These are phyloP conservation scores for Bombus consobrinus DNA, from an alignment of 1,140 invertebrate species.

Conservation along the genomic window DNA sequence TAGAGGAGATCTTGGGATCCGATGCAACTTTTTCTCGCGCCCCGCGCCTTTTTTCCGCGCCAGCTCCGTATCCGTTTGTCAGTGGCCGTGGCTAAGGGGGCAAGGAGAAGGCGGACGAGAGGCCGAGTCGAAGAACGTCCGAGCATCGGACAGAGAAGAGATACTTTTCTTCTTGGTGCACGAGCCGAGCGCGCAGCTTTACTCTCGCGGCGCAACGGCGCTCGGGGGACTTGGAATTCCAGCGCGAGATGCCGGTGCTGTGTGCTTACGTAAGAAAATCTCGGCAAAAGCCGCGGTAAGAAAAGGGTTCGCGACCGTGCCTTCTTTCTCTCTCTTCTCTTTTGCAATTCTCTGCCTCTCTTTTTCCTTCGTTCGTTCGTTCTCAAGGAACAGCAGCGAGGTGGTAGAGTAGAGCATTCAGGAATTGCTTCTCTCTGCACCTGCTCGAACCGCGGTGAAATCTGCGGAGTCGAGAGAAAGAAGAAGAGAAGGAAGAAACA, in stretches of 20 bases:
- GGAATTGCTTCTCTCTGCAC: slow-evolving; percentile 39
- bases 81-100: not conserved
- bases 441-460: slow-evolving; percentile 51
- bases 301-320: slow-evolving; percentile 55
- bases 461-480: not conserved
- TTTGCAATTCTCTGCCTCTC: not conserved
- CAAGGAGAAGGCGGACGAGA: not conserved
- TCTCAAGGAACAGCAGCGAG: not conserved
- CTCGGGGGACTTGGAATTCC: slow-evolving; percentile 67
- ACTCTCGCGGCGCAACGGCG: slow-evolving; percentile 60
- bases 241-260: slow-evolving; percentile 53
- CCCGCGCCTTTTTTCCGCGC: slow-evolving; percentile 50
- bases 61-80: slow-evolving; percentile 13
- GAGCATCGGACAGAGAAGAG: slow-evolving; percentile 11
- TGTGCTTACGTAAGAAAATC: slow-evolving; percentile 69
- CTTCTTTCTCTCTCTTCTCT: not conserved
- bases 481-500: not conserved
- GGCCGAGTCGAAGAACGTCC: not conserved
- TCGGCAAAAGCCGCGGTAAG: slow-evolving; percentile 58
- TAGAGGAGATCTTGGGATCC: not conserved
- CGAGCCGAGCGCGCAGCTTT: slow-evolving; percentile 25
- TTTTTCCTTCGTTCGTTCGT: not conserved
- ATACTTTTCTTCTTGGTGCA: slow-evolving; percentile 44
- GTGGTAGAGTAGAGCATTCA: not conserved
- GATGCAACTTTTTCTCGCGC: slow-evolving; percentile 62